Conservation (phyloP, 2,113 vertebrate genomes). For the Ceyx cyanopectus region DNA sequence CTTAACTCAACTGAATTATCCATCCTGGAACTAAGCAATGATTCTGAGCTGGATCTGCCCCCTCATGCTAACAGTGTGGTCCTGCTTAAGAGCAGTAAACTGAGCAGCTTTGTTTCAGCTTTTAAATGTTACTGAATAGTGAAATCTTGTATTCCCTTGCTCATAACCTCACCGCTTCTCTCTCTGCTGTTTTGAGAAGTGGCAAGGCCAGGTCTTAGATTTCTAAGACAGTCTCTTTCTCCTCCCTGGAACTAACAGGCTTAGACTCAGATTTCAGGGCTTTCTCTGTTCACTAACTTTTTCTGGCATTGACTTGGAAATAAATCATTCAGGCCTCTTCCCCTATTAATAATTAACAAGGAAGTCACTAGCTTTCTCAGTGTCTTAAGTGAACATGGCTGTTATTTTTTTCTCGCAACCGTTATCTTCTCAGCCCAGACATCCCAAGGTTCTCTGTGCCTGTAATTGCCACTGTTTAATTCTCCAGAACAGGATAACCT, state of each 20-base stretch:
- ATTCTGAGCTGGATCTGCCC: neutral
- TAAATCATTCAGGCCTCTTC: conserved; percentile 8
- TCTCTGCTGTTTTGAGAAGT: neutral
- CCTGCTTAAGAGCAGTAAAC: neutral
- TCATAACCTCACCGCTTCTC: neutral
- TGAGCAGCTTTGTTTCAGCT: conserved; percentile 6
- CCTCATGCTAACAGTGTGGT: neutral
- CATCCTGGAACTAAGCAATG: neutral
- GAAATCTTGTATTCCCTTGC: neutral
- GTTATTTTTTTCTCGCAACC: neutral
- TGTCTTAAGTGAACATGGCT: neutral
- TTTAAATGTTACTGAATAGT: neutral
- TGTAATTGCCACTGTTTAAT: conserved; percentile 30
- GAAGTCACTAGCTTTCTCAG: neutral
- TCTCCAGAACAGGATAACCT: neutral
- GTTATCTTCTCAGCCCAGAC: conserved; percentile 48
- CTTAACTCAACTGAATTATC: neutral
- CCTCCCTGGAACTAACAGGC: neutral
- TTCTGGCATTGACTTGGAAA: neutral
- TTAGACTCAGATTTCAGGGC: neutral
- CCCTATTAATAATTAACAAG: conserved; percentile 39
- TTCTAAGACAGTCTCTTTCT: neutral
- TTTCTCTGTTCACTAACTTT: conserved; percentile 3
- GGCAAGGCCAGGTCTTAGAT: neutral
- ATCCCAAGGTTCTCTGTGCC: neutral